Evolutionary conservation across 2,113 vertebrate genomes (phyloP).

Genomic region (Ceyx cyanopectus): DNA sequence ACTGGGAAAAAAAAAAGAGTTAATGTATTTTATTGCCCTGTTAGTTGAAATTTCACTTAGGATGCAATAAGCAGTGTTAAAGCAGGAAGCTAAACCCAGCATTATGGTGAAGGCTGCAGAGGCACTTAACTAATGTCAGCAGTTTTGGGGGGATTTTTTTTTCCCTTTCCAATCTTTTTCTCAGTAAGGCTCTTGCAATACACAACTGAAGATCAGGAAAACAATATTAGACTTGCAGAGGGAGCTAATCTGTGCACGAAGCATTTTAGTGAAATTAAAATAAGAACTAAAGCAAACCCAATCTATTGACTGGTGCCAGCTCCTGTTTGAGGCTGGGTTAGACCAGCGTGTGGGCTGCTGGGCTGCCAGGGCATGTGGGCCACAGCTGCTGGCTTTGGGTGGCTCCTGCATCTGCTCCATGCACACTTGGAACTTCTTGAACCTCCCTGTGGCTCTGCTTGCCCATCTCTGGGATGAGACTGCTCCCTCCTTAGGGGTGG

Average conservation of each 20-base stretch:
- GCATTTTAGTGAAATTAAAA: slow-evolving; percentile 39
- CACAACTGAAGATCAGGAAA: slow-evolving; percentile 11
- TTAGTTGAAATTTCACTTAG: slow-evolving; percentile 2
- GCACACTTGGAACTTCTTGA: neutral
- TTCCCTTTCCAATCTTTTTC: slow-evolving; percentile 14
- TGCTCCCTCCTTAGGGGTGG: rapidly evolving
- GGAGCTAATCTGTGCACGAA: slow-evolving; percentile 35
- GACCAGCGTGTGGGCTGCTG: neutral
- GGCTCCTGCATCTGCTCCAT: neutral
- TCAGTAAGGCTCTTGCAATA: neutral
- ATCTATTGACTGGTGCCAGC: neutral
- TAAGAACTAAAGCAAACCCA: neutral
- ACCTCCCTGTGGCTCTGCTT: neutral
- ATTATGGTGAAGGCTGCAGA: neutral
- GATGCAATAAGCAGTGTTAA: neutral
- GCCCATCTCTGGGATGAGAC: neutral
- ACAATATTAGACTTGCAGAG: neutral
- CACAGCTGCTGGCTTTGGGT: neutral
- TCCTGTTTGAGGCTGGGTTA: neutral
- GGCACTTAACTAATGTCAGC: neutral
- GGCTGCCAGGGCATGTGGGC: neutral
- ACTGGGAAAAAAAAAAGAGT: neutral
- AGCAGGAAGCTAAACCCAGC: neutral
- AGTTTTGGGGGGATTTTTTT: neutral
- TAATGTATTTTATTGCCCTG: slow-evolving; percentile 7